Evolutionary conservation across 2,113 vertebrate species (phyloP).

Genomic region (Dipodomys stephensi): DNA sequence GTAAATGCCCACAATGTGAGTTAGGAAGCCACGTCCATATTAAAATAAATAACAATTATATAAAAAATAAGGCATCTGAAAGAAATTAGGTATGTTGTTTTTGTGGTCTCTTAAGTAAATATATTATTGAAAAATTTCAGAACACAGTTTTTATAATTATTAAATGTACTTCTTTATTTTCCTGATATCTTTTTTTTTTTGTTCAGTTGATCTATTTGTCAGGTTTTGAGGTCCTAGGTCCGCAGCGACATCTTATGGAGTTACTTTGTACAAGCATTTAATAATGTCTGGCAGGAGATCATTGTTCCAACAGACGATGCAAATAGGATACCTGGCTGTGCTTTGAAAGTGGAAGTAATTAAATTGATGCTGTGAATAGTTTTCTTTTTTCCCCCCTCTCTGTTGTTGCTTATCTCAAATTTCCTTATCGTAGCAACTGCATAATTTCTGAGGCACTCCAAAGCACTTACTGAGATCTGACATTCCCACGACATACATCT

Average conservation of each 20-base stretch:
- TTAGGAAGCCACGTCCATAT: no score
- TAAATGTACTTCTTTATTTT: not conserved
- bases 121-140: not conserved
- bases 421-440: slow-evolving; percentile 55
- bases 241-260: slow-evolving; percentile 73
- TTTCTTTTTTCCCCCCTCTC: slow-evolving; percentile 18
- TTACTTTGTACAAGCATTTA: slow-evolving; percentile 49
- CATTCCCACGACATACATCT: slow-evolving; percentile 54
- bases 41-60: not conserved
- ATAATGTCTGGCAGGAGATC: slow-evolving; percentile 61
- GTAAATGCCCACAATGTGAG: not conserved
- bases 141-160: not conserved
- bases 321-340: slow-evolving; percentile 61
- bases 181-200: not conserved
- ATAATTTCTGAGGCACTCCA: slow-evolving; percentile 66
- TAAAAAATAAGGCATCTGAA: slow-evolving; percentile 32
- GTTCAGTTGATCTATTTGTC: slow-evolving; percentile 20
- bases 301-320: slow-evolving; percentile 74
- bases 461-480: slow-evolving; percentile 61
- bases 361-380: slow-evolving; percentile 50
- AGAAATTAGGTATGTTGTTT: slow-evolving; percentile 30
- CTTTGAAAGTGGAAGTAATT: slow-evolving; percentile 74
- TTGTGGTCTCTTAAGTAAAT: no score
- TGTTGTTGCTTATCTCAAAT: slow-evolving; percentile 65
- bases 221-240: slow-evolving; percentile 61